These are phyloP conservation scores for Phalanger gymnotis DNA, from an alignment of 2,797 vertebrate genomes.

Conservation along the genomic window DNA sequence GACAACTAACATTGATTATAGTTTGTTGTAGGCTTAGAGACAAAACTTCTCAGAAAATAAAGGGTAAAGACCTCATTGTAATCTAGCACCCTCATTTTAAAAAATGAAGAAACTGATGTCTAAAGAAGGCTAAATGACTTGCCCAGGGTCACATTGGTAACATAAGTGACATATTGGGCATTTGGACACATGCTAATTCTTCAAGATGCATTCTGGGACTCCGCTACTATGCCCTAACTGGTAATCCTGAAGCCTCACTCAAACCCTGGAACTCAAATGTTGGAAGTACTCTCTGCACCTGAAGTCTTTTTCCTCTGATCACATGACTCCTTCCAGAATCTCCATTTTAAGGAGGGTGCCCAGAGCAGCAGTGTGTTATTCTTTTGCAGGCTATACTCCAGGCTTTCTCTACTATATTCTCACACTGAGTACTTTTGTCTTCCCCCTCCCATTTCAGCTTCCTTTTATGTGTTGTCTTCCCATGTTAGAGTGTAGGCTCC, in stretches of 20 bases:
- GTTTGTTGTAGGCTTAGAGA: not conserved
- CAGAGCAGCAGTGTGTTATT: not conserved
- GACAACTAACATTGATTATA: not conserved
- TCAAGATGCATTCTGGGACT: not conserved
- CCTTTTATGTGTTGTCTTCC: not conserved
- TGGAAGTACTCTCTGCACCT: not conserved
- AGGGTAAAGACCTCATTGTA: not conserved
- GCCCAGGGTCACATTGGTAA: not conserved
- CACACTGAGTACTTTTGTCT: not conserved
- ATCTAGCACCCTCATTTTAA: not conserved
- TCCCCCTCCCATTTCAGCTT: not conserved
- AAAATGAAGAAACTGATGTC: not conserved
- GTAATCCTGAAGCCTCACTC: not conserved
- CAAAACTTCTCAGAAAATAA: not conserved
- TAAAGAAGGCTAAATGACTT: not conserved
- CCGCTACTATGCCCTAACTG: not conserved
- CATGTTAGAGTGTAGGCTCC: not conserved
- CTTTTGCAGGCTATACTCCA: not conserved
- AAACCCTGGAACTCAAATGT: not conserved
- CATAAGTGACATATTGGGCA: not conserved
- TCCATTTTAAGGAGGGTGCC: not conserved
- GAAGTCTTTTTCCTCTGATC: not conserved
- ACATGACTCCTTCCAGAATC: not conserved
- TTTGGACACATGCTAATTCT: not conserved
- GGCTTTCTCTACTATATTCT: not conserved